Base-by-base conservation (phyloP, 2,113 vertebrate species). In the Anser cygnoides region DNA sequence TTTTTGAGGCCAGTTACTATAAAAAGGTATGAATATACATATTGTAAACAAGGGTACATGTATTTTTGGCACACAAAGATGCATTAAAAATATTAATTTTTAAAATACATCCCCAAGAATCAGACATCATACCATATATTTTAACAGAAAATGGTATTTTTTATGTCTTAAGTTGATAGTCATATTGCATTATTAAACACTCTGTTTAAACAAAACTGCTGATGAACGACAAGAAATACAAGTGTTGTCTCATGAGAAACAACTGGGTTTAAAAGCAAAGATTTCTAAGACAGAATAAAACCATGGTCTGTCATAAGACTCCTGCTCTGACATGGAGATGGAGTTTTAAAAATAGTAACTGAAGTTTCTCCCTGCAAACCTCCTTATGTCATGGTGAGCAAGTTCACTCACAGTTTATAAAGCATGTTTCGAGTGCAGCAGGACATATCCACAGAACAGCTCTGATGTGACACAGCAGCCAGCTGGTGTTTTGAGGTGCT, bases 371-470 rank as follows among this genome's bases (percentile, higher is more conserved):
- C 15, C 14, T 78, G 71, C 43, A 78, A 71, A 11, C 1, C 2
- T 43, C 52, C 84, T 78, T 59, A 33, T 13, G 4, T 37, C n/a
- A 18, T 43, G 31, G 16, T 1, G 1, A 37, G 29, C 7, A 33
- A 76, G 11, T 54, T 80, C 59, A 37, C 29, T 28, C 76, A 26
- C 72, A 26, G 58, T 39, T 43, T 3, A 0, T 5, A n/a, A 20
- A 44, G 11, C 9, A 31, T 23, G 25, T 43, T 39, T 39, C 39
- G 39, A 31, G n/a, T 0, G 0, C 19, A 28, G 37, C 62, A 61
- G 52, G 43, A 55, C 39, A 39, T 39, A 39, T 39, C 39, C 39
- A 39, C 39, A 39, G 39, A 39, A 39, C 26, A 62, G 16, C 8
- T 84, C 35, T 70, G 55, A 4, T 19, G 35, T 35, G 58, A 8